Evolutionary conservation across 2,797 vertebrate species (phyloP).

Genomic region (Agapornis canus): DNA sequence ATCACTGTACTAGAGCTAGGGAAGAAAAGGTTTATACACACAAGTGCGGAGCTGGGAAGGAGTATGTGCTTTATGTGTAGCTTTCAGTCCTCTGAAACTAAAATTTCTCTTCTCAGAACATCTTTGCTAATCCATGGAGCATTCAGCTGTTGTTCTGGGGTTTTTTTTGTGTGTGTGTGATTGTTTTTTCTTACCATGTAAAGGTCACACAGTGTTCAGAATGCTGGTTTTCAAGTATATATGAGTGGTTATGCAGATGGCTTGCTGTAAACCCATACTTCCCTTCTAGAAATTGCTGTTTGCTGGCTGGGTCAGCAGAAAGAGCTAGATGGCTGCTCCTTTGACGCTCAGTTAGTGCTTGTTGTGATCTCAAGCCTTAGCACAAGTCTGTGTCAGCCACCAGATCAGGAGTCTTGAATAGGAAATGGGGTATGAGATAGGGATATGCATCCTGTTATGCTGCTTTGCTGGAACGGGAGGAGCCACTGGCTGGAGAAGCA

Average conservation of each 20-base stretch:
- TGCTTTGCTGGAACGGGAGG: neutral
- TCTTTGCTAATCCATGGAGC: neutral
- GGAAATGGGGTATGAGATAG: neutral
- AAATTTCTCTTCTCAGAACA: neutral
- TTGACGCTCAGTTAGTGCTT: neutral
- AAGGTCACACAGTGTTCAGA: neutral
- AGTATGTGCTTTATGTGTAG: neutral
- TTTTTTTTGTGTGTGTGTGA: neutral
- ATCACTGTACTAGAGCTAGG: neutral
- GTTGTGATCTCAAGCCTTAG: accelerated
- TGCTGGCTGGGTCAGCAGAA: neutral
- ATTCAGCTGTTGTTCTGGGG: accelerated
- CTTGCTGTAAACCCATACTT: neutral
- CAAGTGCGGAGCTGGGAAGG: neutral
- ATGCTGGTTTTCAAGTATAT: neutral
- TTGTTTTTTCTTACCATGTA: neutral
- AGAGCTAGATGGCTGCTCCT: neutral
- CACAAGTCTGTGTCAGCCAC: neutral
- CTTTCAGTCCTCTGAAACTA: neutral
- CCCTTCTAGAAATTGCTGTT: neutral
- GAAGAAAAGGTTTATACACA: neutral
- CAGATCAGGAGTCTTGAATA: neutral
- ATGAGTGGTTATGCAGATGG: neutral
- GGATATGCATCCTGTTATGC: neutral
- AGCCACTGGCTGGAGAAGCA: neutral